Evolutionary conservation across 2,113 vertebrate species (phyloP).

Genomic region (Platycercus adscitus): DNA sequence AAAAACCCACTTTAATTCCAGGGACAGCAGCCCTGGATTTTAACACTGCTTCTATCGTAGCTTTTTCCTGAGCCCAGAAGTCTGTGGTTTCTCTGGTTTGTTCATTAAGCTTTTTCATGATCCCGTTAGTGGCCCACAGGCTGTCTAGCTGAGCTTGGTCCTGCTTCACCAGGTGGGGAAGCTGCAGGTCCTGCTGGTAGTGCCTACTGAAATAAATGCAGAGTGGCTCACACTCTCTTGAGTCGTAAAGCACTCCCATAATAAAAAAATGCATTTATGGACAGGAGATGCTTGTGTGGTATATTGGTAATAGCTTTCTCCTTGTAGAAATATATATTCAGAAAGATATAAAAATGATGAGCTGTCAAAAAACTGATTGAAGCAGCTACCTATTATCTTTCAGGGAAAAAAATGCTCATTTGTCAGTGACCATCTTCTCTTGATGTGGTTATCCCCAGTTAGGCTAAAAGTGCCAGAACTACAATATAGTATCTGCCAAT

Average conservation of each 20-base stretch:
- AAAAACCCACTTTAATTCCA: not conserved
- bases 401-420: not conserved
- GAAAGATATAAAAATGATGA: conserved; percentile 10
- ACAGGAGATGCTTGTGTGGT: not conserved
- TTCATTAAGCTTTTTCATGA: not conserved
- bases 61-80: not conserved
- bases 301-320: conserved; percentile 20
- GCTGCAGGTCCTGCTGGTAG: not conserved
- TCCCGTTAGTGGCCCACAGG: not conserved
- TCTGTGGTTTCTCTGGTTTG: not conserved
- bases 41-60: not conserved
- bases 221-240: not conserved
- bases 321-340: conserved; percentile 11
- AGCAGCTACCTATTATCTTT: conserved; percentile 50
- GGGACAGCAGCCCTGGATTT: not conserved
- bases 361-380: conserved; percentile 47
- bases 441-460: conserved; percentile 46
- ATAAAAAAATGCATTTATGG: not conserved
- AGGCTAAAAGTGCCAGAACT: conserved; percentile 48
- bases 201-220: not conserved
- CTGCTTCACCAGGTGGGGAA: not conserved
- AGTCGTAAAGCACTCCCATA: not conserved
- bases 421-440: conserved; percentile 24
- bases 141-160: not conserved
- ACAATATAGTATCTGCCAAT: conserved; percentile 40